Percentiles rank a stretch among this genome's conserved stretches.
Conservation (phyloP, 1,140 invertebrate genomes). For the Copidosoma floridanum region DNA sequence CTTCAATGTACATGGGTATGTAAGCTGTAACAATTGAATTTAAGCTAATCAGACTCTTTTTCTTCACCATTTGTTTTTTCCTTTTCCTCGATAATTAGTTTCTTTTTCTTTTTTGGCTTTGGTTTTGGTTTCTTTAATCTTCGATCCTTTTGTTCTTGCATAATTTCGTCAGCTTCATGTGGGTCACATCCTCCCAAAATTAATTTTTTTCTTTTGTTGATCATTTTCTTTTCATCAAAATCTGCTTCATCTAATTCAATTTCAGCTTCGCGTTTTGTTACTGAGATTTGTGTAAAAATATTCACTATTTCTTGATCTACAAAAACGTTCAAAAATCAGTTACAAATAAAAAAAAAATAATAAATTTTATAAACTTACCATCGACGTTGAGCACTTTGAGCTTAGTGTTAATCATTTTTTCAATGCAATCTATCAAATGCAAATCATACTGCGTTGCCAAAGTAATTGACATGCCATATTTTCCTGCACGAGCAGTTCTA, state of each 20-base stretch:
- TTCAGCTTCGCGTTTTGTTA: constrained; percentile 87
- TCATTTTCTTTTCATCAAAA: constrained; percentile 84
- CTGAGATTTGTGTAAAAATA: constrained; percentile 88
- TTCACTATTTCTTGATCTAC: constrained; percentile 79
- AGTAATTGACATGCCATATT: constrained; percentile 82
- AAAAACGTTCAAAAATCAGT: constrained; percentile 23
- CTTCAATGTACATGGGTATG: too few species aligned
- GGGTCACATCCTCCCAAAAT: constrained; percentile 82
- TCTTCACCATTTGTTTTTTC: not conserved
- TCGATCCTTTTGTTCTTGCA: constrained; percentile 34
- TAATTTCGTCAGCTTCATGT: constrained; percentile 64
- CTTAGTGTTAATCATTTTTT: constrained; percentile 80
- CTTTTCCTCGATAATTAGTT: not conserved
- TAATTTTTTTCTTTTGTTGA: constrained; percentile 85
- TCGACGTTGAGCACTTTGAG: constrained; percentile 82
- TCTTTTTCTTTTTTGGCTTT: constrained; percentile 29
- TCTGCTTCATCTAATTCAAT: constrained; percentile 88
- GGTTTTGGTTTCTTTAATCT: constrained; percentile 35
- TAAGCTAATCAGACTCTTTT: too few species aligned
- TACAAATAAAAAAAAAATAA: constrained; percentile 12
- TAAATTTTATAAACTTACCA: constrained; percentile 58
- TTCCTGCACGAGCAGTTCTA: constrained; percentile 89
- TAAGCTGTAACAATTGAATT: too few species aligned
- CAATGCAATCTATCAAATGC: constrained; percentile 81
- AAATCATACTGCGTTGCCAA: constrained; percentile 92